These are phyloP conservation scores for Pygocentrus nattereri DNA, from an alignment of 2,797 vertebrate genomes.

Conservation along the genomic window DNA sequence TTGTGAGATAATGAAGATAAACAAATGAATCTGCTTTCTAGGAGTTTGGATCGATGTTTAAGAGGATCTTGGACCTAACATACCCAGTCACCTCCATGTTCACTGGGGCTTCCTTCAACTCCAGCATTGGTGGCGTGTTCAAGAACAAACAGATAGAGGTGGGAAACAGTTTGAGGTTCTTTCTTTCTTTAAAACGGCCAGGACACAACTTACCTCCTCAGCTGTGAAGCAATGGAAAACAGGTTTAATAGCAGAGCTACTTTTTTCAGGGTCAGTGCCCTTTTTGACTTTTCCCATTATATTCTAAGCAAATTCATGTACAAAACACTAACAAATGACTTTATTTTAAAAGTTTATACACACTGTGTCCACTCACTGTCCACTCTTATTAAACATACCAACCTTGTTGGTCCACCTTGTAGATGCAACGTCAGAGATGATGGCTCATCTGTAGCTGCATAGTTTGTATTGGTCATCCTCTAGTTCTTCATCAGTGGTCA, in stretches of 20 bases:
- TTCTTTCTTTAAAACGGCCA: not conserved
- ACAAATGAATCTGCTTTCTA: conserved; percentile 59
- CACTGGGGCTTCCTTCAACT: conserved; percentile 91
- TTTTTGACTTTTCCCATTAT: no score
- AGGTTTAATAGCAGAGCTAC: not conserved
- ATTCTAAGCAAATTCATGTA: no score
- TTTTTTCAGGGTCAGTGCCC: no score
- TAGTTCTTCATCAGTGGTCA: no score
- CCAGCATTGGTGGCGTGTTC: conserved; percentile 83
- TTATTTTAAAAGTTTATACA: no score
- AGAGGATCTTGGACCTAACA: conserved; percentile 89
- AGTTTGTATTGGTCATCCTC: no score
- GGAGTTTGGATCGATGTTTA: conserved; percentile 90
- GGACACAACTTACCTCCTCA: not conserved
- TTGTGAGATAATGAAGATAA: not conserved
- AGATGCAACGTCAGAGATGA: no score
- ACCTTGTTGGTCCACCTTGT: no score
- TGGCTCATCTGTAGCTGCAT: no score
- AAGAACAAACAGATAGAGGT: conserved; percentile 94
- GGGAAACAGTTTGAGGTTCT: not conserved
- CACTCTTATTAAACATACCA: no score
- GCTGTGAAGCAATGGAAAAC: not conserved
- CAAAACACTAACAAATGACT: no score
- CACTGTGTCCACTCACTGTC: no score
- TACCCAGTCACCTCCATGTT: conserved; percentile 97